Evolutionary conservation across 2,113 vertebrate species (phyloP).

Genomic region (Asarcornis scutulata): DNA sequence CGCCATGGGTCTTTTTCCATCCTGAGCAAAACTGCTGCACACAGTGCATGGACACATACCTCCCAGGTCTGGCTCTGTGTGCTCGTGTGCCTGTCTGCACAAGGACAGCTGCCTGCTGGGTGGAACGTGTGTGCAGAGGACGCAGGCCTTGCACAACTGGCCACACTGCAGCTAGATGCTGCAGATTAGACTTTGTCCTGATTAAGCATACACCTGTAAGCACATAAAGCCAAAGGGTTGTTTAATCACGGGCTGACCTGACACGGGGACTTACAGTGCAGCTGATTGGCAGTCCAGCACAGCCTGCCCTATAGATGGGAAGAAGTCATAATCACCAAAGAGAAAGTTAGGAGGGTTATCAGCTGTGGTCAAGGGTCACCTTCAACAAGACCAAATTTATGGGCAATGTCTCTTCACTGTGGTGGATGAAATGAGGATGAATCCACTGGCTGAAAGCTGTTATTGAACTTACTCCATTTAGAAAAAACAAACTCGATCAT

Average conservation of each 20-base stretch:
- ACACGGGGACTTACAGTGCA: neutral
- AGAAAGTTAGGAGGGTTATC: neutral
- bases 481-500: neutral
- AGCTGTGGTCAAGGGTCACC: neutral
- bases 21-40: fast-evolving
- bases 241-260: neutral
- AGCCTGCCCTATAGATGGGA: neutral
- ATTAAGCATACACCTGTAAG: neutral
- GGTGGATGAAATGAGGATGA: neutral
- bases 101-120: neutral
- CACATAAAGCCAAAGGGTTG: neutral
- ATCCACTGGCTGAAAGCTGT: neutral
- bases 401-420: neutral
- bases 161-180: neutral
- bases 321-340: neutral
- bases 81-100: fast-evolving
- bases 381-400: neutral
- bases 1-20: neutral
- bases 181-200: neutral
- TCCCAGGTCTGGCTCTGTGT: neutral
- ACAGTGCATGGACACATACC: fast-evolving
- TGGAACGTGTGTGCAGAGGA: neutral
- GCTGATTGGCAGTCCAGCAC: neutral
- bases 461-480: neutral
- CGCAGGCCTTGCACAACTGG: neutral